phyloP scores from a whole-genome alignment of 1,140 invertebrate genomes.

The Heliconius hewitsoni region DNA sequence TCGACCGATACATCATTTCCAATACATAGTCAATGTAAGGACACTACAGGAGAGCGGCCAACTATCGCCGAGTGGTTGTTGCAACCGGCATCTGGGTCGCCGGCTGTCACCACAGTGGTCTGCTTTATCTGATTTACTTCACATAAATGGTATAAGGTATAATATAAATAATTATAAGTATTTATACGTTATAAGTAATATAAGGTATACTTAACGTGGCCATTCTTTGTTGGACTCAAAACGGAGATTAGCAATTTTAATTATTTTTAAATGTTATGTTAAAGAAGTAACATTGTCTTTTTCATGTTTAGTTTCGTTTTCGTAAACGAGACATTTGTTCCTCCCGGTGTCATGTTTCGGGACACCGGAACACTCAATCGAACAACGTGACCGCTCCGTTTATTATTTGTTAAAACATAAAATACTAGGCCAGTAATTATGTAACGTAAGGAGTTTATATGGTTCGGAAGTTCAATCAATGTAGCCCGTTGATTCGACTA shows the following conservation, averaged over 20 bases:
- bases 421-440: background rate
- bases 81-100: conserved; percentile 46
- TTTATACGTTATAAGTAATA: too few relatives aligned
- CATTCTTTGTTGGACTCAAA: too few relatives aligned
- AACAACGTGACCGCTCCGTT: too few relatives aligned
- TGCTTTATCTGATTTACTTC: conserved; percentile 39
- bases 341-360: too few relatives aligned
- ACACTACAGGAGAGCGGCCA: conserved; percentile 31
- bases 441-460: conserved; percentile 1
- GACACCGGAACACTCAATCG: too few relatives aligned
- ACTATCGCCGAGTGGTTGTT: conserved; percentile 38
- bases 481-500: background rate
- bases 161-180: too few relatives aligned
- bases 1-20: conserved; percentile 15
- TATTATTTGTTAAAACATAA: background rate
- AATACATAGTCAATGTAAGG: conserved; percentile 22
- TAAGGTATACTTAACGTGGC: too few relatives aligned
- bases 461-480: background rate
- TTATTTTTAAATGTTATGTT: too few relatives aligned
- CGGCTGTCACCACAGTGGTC: conserved; percentile 42
- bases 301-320: too few relatives aligned
- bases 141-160: background rate
- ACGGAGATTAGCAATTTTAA: too few relatives aligned
- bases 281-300: too few relatives aligned
- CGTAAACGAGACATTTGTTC: too few relatives aligned